These are phyloP conservation scores for Lypha dubia DNA, from an alignment of 2,888 invertebrate species.

Conservation along the genomic window DNA sequence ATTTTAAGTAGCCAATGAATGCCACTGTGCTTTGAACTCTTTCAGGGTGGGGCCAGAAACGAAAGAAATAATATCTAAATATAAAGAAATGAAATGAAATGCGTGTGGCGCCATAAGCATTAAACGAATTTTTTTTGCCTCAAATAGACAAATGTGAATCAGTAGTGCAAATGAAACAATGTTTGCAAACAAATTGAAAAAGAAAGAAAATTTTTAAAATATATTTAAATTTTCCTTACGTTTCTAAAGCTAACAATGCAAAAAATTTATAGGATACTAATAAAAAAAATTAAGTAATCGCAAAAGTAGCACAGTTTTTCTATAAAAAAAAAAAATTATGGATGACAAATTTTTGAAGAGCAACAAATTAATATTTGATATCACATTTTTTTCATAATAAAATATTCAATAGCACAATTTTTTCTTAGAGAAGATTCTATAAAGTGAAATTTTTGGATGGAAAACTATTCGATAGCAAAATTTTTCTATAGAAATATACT, in stretches of 20 bases:
- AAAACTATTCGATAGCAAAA: neutral
- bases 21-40: neutral
- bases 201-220: no score
- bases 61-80: conserved; percentile 1
- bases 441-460: neutral
- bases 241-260: neutral
- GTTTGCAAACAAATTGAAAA: conserved; percentile 2
- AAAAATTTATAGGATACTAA: neutral
- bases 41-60: conserved; percentile 3
- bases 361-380: no score
- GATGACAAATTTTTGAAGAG: no score
- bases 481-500: neutral
- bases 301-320: neutral
- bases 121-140: conserved; percentile 37
- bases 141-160: conserved; percentile 12
- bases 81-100: conserved; percentile 48
- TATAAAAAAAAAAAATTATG: neutral
- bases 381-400: no score
- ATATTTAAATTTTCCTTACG: neutral
- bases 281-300: neutral
- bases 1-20: conserved; percentile 56
- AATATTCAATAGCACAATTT: neutral
- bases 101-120: conserved; percentile 69
- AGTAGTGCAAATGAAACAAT: neutral
- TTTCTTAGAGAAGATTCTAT: neutral